Evolutionary conservation across 2,113 vertebrate species (phyloP), one percentile per base, ranked within the genome.

Genomic region (Dicerorhinus sumatrensis): DNA sequence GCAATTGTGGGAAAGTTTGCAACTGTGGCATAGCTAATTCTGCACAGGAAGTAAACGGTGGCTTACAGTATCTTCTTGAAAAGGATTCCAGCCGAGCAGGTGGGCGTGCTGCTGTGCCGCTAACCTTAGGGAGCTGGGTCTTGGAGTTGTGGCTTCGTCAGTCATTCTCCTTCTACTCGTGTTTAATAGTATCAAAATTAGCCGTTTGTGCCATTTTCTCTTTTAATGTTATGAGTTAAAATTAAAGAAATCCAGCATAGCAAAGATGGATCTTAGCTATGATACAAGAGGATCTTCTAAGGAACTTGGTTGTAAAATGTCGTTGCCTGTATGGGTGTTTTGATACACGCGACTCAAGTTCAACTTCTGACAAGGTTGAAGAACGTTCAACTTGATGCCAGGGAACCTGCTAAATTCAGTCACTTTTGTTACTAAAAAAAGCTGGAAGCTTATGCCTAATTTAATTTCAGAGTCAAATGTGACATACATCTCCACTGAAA

Each of bases 101-200:
- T 4, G 1, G 11, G 9, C 14, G 14, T 10, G 48, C 36, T 21
- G 46, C 20, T 18, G 9, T 7, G 31, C 4, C 25, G 2, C 60
- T 10, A 54, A 13, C 56, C 39, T 1, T 14, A 3, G 4, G 48
- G 6, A 39, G 39, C 36, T 5, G 0, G 0, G 17, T n/a, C 82
- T 23, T n/a, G n/a, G 23, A 8, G 10, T 20, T 8, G 1, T 4
- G 13, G 13, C 20, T 1, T 2, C 5, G 4, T 0, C 6, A 7
- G 4, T 27, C 36, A 0, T 8, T 9, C 46, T 46, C 3, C 1
- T 54, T 17, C 51, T 10, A 1, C 46, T 39, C 42, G 3, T 3
- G 25, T 46, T 62, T 18, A 29, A 11, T 3, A 76, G 8, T 51
- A 6, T 65, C 48, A 62, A 25, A 1, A 1, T 6, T 16, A 42